Base-by-base conservation (phyloP, 92 coral and sea anemone species). In the Actinostola sp. region DNA sequence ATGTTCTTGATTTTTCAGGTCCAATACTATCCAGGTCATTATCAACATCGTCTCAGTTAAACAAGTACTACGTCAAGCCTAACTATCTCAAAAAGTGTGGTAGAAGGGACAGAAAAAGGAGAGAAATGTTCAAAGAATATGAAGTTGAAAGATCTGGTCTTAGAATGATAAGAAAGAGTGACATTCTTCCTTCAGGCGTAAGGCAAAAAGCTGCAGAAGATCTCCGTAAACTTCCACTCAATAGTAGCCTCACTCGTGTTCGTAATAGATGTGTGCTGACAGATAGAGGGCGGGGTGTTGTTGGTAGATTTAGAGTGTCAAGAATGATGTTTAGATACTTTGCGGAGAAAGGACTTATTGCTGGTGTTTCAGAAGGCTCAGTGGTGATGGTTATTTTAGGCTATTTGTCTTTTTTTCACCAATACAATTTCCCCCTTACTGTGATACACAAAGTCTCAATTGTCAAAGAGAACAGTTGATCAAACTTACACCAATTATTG, bases 261-360 rank as follows among this genome's bases (percentile, higher is more conserved):
- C 89, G 99, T 35, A 95, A 95, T 66, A 88, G 99, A 21, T 95
- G 99, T 81, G 96, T 95, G 73, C 46, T 95, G 61, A 95, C 99
- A 21, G 99, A 95, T 67, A 88, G 99, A 67, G 97, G 94, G 26
- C 53, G 99, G 51, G 99, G 97, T 2, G 80, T 88, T 73, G 92
- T 95, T 71, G 99, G 99, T 16, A 78, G 94, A 59, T 95, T 82
- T 62, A 79, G 92, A 27, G 86, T 95, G 59, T 95, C 99, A 25
- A 72, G 99, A 63, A 95, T 95, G 77, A 87, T 90, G 97, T 88
- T 95, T 79, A 89, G 97, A 29, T 74, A 95, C 49, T 95, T 78
- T 86, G 99, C 99, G 15, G 97, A 95, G 68, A 91, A 85, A 64
- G 99, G 99, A 19, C 86, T 77, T 9, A 76, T 95, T 19, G 86